Evolutionary conservation across 1,140 invertebrate genomes (phyloP).

Genomic region (Drepana arcuata): DNA sequence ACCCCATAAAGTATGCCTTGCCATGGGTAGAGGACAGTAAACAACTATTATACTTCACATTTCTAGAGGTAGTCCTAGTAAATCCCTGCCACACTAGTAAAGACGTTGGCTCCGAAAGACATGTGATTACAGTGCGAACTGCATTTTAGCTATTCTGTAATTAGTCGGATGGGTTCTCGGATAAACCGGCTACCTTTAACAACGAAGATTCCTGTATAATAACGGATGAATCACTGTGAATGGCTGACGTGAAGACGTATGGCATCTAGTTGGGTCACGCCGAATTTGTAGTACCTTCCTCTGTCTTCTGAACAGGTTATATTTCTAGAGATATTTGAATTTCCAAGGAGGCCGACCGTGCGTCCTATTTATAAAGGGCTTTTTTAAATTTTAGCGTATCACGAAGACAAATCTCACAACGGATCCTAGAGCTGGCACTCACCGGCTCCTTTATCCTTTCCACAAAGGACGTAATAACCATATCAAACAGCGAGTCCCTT

Average conservation of each 20-base stretch:
- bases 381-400: constrained; percentile 63
- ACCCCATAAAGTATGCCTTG: constrained; percentile 12
- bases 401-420: constrained; percentile 56
- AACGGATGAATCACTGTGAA: constrained; percentile 18
- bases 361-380: constrained; percentile 21
- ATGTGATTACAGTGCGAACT: too few relatives aligned
- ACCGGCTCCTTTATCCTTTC: constrained; percentile 49
- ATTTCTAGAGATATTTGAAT: constrained; percentile 37
- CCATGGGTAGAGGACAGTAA: constrained; percentile 13
- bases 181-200: too few relatives aligned
- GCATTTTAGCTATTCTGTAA: too few relatives aligned
- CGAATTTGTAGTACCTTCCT: constrained; percentile 11
- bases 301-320: constrained; percentile 22
- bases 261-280: constrained; percentile 24
- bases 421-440: constrained; percentile 37
- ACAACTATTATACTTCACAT: constrained; percentile 12
- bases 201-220: too few relatives aligned
- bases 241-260: constrained; percentile 16
- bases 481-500: constrained; percentile 67
- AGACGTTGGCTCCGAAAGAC: too few relatives aligned
- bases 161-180: too few relatives aligned
- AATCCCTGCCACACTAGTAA: too few relatives aligned
- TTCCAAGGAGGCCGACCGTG: constrained; percentile 43
- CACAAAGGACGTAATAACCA: constrained; percentile 69
- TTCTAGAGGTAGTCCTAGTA: too few relatives aligned